Evolutionary conservation across 2,113 vertebrate species (phyloP), one percentile per base, ranked within the genome.

Genomic region (Peromyscus californicus): DNA sequence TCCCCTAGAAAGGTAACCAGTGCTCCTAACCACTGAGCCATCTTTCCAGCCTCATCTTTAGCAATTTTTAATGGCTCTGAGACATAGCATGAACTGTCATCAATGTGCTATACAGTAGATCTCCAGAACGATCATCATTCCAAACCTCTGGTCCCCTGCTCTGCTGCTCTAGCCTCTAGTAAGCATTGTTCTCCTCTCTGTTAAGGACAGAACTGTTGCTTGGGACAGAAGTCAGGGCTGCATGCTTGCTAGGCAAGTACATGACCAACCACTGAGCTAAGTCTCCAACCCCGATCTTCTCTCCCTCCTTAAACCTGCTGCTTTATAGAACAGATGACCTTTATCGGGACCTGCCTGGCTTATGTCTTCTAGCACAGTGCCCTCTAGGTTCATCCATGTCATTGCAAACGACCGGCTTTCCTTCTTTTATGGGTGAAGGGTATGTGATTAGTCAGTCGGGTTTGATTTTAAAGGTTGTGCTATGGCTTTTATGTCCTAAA

Each of bases 381-480:
- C n/a, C 70, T 91, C 48, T 33, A 78, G 45, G 59, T 36, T 69
- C 15, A 57, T 36, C n/a, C 29, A 19, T 1, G 15, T 10, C 79
- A 36, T 67, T 26, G 22, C 21, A 59, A 33, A 59, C 45, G n/a
- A 59, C 29, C 36, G 45, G 21, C 42, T 45, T 17, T 75, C 67
- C 16, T 80, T 69, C 61, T 89, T 59, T 65, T 84, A 36, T 54
- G 36, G 5, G 42, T 33, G 76, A 74, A 65, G 42, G 42, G 31
- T 57, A n/a, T 54, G 82, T 12, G 17, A 7, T 21, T 84, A 54
- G 65, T 93, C 26, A 36, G 24, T 24, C 42, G 57, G 90, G 48
- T 94, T 82, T 80, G 94, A 84, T 33, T 97, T 72, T 72, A 95
- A 65, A 72, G 61, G 2, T 45, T 69, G 21, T 82, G 42, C 22